These are phyloP conservation scores for Ia io DNA, from an alignment of 2,113 vertebrate species.

Conservation along the genomic window DNA sequence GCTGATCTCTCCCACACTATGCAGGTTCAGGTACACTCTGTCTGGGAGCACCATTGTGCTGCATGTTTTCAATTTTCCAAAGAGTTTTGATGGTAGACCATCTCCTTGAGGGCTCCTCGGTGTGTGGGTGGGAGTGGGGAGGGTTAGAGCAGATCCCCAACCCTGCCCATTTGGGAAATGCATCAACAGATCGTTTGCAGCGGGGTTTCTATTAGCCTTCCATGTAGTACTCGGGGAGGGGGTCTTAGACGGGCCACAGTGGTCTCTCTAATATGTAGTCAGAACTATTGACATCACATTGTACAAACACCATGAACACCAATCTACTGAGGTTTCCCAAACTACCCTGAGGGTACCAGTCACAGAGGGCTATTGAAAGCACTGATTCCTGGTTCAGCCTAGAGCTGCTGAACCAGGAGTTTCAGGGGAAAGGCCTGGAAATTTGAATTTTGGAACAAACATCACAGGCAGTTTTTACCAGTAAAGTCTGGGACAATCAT, in stretches of 20 bases:
- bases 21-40: not conserved
- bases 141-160: too few relatives aligned
- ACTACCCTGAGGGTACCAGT: not conserved
- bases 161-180: not conserved
- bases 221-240: too few relatives aligned
- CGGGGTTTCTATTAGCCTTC: not conserved
- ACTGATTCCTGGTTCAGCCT: not conserved
- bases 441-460: not conserved
- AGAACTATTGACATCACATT: not conserved
- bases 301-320: not conserved
- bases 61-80: conserved; percentile 43
- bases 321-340: not conserved
- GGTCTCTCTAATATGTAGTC: not conserved
- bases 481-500: not conserved
- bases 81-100: not conserved
- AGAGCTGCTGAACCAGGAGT: not conserved
- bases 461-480: not conserved
- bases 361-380: not conserved
- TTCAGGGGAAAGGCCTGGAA: not conserved
- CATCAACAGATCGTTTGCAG: not conserved
- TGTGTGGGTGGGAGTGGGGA: not conserved
- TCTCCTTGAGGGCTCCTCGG: not conserved
- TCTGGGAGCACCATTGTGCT: conserved; percentile 60
- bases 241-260: not conserved
- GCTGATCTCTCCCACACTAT: conserved; percentile 42